Conservation (phyloP, 1,140 invertebrate species). For the Conus ventricosus region DNA sequence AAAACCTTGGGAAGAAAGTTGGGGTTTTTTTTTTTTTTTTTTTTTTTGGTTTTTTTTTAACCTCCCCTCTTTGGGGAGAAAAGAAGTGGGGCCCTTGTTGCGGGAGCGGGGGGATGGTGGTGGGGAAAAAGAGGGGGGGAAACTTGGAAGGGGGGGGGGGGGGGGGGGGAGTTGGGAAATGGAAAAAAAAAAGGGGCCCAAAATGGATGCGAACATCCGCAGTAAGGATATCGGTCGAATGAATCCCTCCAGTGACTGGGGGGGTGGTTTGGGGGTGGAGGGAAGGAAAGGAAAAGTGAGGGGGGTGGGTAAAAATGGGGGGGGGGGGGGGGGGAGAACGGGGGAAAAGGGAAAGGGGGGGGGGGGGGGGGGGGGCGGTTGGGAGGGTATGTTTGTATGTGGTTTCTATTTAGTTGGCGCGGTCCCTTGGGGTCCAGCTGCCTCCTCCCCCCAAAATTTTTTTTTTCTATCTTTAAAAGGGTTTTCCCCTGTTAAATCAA, state of each 20-base stretch:
- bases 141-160: not conserved
- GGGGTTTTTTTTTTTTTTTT: not conserved
- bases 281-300: not conserved
- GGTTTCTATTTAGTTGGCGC: too few species aligned
- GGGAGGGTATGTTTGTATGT: too few species aligned
- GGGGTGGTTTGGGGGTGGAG: not conserved
- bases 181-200: not conserved
- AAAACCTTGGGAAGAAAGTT: not conserved
- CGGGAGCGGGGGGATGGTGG: not conserved
- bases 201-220: slow-evolving; percentile 33
- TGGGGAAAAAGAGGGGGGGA: not conserved
- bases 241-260: slow-evolving; percentile 45
- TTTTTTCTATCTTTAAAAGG: slow-evolving; percentile 45
- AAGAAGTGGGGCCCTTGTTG: too few species aligned
- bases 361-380: not conserved
- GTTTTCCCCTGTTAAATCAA: slow-evolving; percentile 38
- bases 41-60: not conserved
- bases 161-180: not conserved
- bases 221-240: slow-evolving; percentile 44
- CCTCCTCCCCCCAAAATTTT: slow-evolving; percentile 39
- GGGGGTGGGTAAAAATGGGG: not conserved
- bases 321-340: not conserved
- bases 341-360: not conserved
- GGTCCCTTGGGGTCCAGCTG: too few species aligned
- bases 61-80: not conserved